These are phyloP conservation scores for Chunga burmeisteri DNA, from an alignment of 2,113 vertebrate genomes.

Conservation along the genomic window DNA sequence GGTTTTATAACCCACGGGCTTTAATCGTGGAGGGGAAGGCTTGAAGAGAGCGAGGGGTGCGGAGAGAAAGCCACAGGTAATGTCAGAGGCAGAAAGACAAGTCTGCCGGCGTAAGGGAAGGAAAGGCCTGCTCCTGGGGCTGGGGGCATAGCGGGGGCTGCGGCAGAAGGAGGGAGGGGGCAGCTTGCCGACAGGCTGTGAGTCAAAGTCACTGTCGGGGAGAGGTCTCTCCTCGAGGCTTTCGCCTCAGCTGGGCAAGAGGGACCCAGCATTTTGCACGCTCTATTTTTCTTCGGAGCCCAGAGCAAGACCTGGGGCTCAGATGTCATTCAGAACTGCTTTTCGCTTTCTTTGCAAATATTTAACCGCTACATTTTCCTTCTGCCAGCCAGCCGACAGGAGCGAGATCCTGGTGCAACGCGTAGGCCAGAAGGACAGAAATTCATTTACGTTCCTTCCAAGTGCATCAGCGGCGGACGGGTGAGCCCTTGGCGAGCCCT, in stretches of 20 bases:
- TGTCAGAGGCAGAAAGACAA: background rate
- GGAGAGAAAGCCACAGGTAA: background rate
- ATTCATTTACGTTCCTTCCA: background rate
- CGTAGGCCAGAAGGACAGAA: background rate
- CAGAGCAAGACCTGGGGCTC: background rate
- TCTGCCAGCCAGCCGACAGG: background rate
- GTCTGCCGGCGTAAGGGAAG: background rate
- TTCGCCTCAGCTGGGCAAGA: background rate
- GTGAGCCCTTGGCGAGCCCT: background rate
- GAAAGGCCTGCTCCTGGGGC: background rate
- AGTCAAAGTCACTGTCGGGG: background rate
- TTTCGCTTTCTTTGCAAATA: background rate
- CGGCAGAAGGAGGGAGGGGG: background rate
- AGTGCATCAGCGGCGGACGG: fast-evolving
- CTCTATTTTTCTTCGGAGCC: background rate
- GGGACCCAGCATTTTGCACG: background rate
- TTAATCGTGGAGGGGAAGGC: background rate
- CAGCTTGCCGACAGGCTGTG: fast-evolving
- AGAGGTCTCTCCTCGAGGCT: background rate
- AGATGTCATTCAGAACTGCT: background rate
- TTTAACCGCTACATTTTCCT: fast-evolving
- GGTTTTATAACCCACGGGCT: background rate
- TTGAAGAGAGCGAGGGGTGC: fast-evolving
- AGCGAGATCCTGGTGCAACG: background rate
- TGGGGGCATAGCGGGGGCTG: fast-evolving